A percentile compares a stretch with the other conserved stretches of the same genome.
phyloP scores from a whole-genome alignment of 2,797 vertebrate genomes.

The Mormyrus hasselquistii region DNA sequence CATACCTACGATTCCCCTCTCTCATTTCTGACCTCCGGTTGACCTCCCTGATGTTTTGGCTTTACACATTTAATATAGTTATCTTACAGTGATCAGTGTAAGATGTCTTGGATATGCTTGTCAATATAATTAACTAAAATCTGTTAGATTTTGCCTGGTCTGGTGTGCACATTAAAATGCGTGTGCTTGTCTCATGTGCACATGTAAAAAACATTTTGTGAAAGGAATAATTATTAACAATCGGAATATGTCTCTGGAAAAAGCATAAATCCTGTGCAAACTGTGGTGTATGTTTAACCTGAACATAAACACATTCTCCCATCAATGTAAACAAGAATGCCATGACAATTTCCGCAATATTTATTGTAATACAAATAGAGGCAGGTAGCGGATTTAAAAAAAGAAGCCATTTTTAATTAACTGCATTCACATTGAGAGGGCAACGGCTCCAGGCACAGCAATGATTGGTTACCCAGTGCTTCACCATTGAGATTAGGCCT shows the following conservation, averaged over 20 bases:
- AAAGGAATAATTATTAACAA: background rate
- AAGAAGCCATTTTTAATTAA: conserved; percentile 23
- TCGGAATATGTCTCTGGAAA: background rate
- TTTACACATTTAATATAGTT: background rate
- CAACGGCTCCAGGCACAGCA: background rate
- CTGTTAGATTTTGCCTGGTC: background rate
- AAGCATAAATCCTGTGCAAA: background rate
- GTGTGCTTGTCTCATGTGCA: background rate
- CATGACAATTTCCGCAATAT: background rate
- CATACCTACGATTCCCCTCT: background rate
- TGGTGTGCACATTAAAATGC: background rate
- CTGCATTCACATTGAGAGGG: background rate
- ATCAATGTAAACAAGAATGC: conserved; percentile 11
- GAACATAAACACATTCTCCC: background rate
- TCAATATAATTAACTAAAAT: background rate
- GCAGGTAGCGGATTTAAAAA: background rate
- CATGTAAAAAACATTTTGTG: background rate
- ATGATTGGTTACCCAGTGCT: conserved; percentile 16
- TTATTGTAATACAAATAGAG: conserved; percentile 6
- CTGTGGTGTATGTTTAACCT: background rate
- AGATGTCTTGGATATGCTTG: background rate
- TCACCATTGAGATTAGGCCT: conserved; percentile 7
- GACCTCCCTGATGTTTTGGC: background rate
- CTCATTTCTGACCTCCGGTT: background rate
- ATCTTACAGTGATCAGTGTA: background rate